Base-by-base conservation (phyloP, 2,113 vertebrate genomes). In the Microcebus murinus region DNA sequence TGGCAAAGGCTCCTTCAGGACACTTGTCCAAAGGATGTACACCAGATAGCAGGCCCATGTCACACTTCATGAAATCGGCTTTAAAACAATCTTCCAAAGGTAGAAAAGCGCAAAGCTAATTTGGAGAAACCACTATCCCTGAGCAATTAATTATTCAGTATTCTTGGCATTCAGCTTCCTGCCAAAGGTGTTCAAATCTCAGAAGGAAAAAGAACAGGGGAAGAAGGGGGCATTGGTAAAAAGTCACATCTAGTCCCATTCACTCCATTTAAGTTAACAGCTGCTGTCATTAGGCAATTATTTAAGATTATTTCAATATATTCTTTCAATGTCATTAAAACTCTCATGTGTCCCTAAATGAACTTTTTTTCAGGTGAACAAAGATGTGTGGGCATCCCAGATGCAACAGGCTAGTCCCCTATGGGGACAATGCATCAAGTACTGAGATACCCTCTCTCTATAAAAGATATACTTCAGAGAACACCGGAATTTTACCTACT, bases 341-440 rank as follows among this genome's bases (percentile, higher is more conserved):
- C 34, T 57, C 6, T 59, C 9, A 8, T 8, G 0, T 18, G 3
- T 65, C 23, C 34, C 45, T 31, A 13, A 61, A 23, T 27, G 3
- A 29, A 1, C 36, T 59, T 5, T 17, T 39, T n/a, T 50, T 36
- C 34, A 81, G 20, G 76, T 14, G 10, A 86, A 11, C 9, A 36
- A 77, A 68, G 34, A 21, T 4, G 1, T 7, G 36, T 1, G 42
- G n/a, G 9, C 52, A 21, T 31, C 23, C 18, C 29, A 73, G 63
- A 68, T 8, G n/a, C 25, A 59, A 20, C 34, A 11, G 3, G 27
- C 27, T 36, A 13, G 15, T 36, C 36, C n/a, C 48, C 21, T 6
- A 3, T 2, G 34, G 25, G 12, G 1, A 70, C 2, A 14, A 6
- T 31, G 55, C 0, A 1, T 52, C 29, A 10, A 31, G 80, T 27